Evolutionary conservation across 2,797 vertebrate genomes (phyloP).

Genomic region (Anguilla pacifica): DNA sequence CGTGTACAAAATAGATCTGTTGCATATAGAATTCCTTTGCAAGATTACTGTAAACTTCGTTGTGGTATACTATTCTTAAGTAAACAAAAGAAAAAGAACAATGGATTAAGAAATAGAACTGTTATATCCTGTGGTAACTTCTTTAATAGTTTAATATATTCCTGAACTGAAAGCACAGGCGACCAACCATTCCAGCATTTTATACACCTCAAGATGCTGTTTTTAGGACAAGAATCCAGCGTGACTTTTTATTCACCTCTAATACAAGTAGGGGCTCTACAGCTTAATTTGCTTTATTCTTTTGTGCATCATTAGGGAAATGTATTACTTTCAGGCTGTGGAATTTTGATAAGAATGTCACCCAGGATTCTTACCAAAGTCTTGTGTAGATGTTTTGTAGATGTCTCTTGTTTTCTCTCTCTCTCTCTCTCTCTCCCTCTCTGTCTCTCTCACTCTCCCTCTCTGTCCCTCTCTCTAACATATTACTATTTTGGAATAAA

Average conservation of each 20-base stretch:
- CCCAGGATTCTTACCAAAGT: constrained; percentile 80
- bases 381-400: constrained; percentile 75
- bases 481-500: constrained; percentile 90
- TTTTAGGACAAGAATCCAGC: constrained; percentile 52
- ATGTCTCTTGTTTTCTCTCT: constrained; percentile 54
- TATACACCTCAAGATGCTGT: constrained; percentile 58
- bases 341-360: constrained; percentile 70
- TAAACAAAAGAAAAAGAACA: constrained; percentile 36
- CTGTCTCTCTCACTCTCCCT: constrained; percentile 35
- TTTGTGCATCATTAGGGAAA: constrained; percentile 54
- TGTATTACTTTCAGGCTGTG: constrained; percentile 65
- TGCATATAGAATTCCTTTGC: constrained; percentile 43
- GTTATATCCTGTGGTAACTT: constrained; percentile 45
- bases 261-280: constrained; percentile 58
- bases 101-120: constrained; percentile 44
- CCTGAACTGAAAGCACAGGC: constrained; percentile 63
- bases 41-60: constrained; percentile 56
- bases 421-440: constrained; percentile 44
- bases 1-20: constrained; percentile 48
- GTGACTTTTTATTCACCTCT: constrained; percentile 54
- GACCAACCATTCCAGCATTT: constrained; percentile 52
- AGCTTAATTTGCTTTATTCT: constrained; percentile 42
- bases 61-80: constrained; percentile 54
- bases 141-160: constrained; percentile 48
- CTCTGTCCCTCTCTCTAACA: constrained; percentile 66